These are phyloP conservation scores for Gastracanthus pulcherrimus DNA, from an alignment of 2,888 invertebrate species.

Conservation along the genomic window DNA sequence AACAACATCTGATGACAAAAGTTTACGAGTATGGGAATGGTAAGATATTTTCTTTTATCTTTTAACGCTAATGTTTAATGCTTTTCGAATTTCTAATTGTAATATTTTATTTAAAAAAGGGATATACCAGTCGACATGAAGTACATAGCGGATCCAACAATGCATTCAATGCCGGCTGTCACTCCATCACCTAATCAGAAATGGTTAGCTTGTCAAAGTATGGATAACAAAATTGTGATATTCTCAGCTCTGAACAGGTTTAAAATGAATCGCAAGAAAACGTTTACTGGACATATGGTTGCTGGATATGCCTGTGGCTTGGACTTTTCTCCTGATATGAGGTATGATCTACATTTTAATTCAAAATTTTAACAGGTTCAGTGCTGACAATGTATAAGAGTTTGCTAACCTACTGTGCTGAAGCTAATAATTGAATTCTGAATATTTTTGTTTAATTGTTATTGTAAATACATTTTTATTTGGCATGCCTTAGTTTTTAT, in stretches of 20 bases:
- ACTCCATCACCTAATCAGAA: conserved; percentile 97
- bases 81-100: conserved; percentile 5
- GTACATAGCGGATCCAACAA: conserved; percentile 98
- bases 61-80: background rate
- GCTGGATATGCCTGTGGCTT: conserved; percentile 98
- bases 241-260: conserved; percentile 98
- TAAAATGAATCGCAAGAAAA: conserved; percentile 98
- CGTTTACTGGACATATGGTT: conserved; percentile 99
- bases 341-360: too few relatives aligned
- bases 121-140: conserved; percentile 99
- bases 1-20: conserved; percentile 99
- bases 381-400: too few relatives aligned
- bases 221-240: conserved; percentile 99
- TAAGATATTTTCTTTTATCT: conserved; percentile 53
- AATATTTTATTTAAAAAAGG: conserved; percentile 70
- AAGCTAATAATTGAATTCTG: too few relatives aligned
- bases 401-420: too few relatives aligned
- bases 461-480: too few relatives aligned
- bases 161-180: conserved; percentile 99
- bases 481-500: too few relatives aligned
- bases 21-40: conserved; percentile 99
- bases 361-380: too few relatives aligned
- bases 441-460: too few relatives aligned
- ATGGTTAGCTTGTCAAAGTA: conserved; percentile 99
- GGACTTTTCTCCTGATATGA: conserved; percentile 99